A percentile compares a stretch with the other conserved stretches of the same genome.
Conservation (phyloP, 2,797 vertebrate genomes). For the Glyptemys insculpta region DNA sequence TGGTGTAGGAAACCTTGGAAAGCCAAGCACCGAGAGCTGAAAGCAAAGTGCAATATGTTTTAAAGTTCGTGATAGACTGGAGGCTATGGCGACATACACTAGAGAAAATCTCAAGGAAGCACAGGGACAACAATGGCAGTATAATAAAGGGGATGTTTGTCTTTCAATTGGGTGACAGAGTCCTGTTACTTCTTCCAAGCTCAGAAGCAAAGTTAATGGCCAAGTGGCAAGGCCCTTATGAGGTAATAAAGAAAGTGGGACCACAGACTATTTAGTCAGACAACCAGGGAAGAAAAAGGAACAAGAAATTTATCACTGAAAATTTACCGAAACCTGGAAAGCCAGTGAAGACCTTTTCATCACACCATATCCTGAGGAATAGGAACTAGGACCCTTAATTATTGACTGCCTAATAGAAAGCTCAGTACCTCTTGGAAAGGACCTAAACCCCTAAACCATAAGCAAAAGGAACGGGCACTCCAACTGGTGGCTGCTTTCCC, state of each 20-base stretch:
- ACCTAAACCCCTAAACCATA: background rate
- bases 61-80: no score
- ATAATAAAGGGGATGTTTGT: background rate
- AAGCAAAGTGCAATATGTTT: no score
- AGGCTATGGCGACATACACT: no score
- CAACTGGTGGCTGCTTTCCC: background rate
- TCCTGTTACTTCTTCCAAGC: background rate
- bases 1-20: no score
- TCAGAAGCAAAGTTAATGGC: background rate
- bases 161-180: background rate
- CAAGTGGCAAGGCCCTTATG: background rate
- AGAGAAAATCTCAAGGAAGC: background rate
- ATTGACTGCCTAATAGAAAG: background rate
- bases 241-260: background rate
- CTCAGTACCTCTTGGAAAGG: background rate
- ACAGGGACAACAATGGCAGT: background rate
- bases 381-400: background rate
- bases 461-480: background rate
- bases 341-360: background rate
- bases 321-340: background rate
- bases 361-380: background rate
- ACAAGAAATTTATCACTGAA: background rate
- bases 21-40: no score
- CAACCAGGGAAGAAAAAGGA: background rate
- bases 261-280: background rate